These are phyloP conservation scores for Diadophis punctatus DNA, from an alignment of 2,113 vertebrate genomes.

Conservation along the genomic window DNA sequence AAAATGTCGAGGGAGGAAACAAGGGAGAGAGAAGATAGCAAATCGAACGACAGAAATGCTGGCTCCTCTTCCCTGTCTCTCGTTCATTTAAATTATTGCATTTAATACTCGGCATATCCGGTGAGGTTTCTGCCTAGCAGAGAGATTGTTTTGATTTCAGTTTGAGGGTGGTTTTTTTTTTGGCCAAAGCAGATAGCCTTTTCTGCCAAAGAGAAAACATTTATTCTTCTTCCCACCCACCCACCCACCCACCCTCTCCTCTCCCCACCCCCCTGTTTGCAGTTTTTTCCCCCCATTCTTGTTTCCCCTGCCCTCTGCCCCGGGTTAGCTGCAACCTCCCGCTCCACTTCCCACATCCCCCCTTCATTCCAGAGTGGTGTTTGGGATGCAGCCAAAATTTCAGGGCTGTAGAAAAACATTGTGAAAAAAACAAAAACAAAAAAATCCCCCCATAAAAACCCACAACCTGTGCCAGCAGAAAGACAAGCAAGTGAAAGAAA, in stretches of 20 bases:
- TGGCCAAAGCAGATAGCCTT: constrained; percentile 16
- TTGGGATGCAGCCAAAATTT: neutral
- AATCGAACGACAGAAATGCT: constrained; percentile 11
- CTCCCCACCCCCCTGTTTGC: accelerated
- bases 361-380: accelerated
- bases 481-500: neutral
- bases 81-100: neutral
- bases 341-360: neutral
- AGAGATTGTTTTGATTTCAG: constrained; percentile 45
- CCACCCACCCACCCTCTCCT: neutral
- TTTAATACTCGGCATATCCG: constrained; percentile 7
- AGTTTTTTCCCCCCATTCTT: neutral
- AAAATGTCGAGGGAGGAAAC: neutral
- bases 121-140: neutral
- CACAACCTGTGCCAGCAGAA: neutral
- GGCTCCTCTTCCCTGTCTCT: neutral
- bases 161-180: constrained; percentile 8
- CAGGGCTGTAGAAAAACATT: neutral
- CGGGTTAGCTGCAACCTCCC: neutral
- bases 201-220: constrained; percentile 32
- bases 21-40: constrained; percentile 19
- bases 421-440: neutral
- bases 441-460: neutral
- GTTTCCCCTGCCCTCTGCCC: constrained; percentile 47
- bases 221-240: neutral